Evolutionary conservation across 1,140 invertebrate species (phyloP).

Genomic region (Calliopsis andreniformis): DNA sequence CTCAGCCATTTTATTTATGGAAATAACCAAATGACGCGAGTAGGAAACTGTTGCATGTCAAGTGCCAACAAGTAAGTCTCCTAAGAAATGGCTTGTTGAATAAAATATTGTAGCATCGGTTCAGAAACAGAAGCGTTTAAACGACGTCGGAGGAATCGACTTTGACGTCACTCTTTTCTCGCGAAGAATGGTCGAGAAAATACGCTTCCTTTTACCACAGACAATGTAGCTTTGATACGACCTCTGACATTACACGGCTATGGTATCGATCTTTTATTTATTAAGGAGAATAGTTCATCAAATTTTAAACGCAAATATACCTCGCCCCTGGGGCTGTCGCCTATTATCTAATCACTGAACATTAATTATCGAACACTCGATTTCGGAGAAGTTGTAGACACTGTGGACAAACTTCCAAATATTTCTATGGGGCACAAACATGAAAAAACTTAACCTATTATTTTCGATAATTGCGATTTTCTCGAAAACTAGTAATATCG

Average conservation of each 20-base stretch:
- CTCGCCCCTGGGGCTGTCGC: too few relatives aligned
- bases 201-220: constrained; percentile 56
- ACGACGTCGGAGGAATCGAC: constrained; percentile 36
- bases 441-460: too few relatives aligned
- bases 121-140: neutral
- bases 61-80: constrained; percentile 26
- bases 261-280: constrained; percentile 68
- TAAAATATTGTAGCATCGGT: neutral
- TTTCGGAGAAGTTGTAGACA: too few relatives aligned
- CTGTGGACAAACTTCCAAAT: too few relatives aligned
- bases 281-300: constrained; percentile 57
- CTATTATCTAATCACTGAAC: too few relatives aligned
- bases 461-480: too few relatives aligned
- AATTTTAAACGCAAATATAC: constrained; percentile 47
- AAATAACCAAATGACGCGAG: too few relatives aligned
- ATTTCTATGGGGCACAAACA: too few relatives aligned
- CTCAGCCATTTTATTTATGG: too few relatives aligned
- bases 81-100: neutral
- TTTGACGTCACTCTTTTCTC: constrained; percentile 52
- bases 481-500: too few relatives aligned
- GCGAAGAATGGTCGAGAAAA: constrained; percentile 48
- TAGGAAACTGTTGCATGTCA: constrained; percentile 4
- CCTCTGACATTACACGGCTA: constrained; percentile 62
- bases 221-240: constrained; percentile 58
- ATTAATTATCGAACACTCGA: neutral